Base-by-base conservation (phyloP, 2,797 vertebrate species). In the Chloroceryle amazona region DNA sequence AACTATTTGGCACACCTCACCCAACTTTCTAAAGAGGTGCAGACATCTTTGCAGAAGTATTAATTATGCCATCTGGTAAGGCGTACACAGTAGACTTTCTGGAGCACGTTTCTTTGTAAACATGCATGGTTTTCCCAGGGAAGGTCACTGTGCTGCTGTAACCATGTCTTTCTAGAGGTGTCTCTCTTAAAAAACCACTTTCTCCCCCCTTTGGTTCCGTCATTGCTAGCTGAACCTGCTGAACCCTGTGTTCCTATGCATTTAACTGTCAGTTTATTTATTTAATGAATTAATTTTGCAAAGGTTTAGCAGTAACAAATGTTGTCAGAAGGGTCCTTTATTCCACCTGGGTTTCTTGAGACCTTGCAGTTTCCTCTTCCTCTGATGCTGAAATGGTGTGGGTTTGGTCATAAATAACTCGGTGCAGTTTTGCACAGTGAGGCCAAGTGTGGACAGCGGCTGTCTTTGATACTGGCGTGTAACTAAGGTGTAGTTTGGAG, bases 11-110 rank as follows among this genome's bases (percentile, higher is more conserved):
- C 58, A 66, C 6, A 70, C 52, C 60, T 93, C 49, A 94, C n/a
- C 35, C 51, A 80, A 28, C 76, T 94, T 90, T 89, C 62, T 89
- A 60, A 95, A 76, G 86, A 89, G 75, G n/a, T 91, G 47, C 66
- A 86, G 25, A 33, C 47, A 11, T 81, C 47, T 89, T 91, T 90
- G 47, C 55, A 84, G 57, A 79, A 70, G 33, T 61, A 86, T 79
- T 94, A 84, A 81, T 91, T 66, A 35, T 47, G 60, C 87, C 79
- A 52, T 94, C 82, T 86, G 67, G n/a, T 88, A 81, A 90, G 42
- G 31, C 31, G 23, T 62, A 37, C 89, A 52, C 66, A 60, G n/a
- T 35, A 81, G 47, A 46, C 46, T 70, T 95, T 39, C 29, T 55
- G 73, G 51, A 88, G 66, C 47, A 47, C 0, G 1, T 58, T 91